These are phyloP conservation scores for Alcedo quadribrachys DNA, from an alignment of 2,797 vertebrate genomes.

Conservation along the genomic window DNA sequence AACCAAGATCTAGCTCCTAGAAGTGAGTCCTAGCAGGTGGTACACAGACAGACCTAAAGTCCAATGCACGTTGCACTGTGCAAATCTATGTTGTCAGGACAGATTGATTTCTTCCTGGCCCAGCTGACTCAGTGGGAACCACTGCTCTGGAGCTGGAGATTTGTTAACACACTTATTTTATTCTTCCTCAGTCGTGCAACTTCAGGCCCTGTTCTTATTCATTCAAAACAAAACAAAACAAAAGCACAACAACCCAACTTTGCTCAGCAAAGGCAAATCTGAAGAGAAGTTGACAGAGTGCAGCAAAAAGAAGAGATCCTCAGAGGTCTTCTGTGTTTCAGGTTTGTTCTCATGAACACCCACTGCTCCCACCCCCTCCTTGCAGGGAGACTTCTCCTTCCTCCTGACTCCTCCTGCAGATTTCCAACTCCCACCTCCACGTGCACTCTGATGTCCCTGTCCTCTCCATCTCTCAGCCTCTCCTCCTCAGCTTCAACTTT, in stretches of 20 bases:
- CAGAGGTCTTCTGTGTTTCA: neutral
- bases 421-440: neutral
- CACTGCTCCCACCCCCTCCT: neutral
- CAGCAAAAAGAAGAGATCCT: neutral
- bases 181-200: neutral
- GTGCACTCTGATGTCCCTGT: accelerated
- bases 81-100: neutral
- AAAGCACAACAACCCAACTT: too few species aligned
- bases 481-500: neutral
- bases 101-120: neutral
- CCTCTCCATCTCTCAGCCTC: neutral
- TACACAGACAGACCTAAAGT: neutral
- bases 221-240: neutral
- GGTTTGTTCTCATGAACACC: neutral
- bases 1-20: neutral
- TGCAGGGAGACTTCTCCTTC: neutral
- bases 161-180: neutral
- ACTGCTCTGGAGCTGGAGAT: neutral
- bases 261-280: neutral
- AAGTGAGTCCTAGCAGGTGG: neutral
- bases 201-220: neutral
- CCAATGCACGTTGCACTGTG: neutral
- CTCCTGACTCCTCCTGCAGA: neutral
- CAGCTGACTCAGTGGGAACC: neutral
- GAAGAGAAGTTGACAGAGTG: neutral